Percentiles rank a stretch among this genome's conserved stretches.
Conservation (phyloP, 2,797 vertebrate species). For the Argya squamiceps region DNA sequence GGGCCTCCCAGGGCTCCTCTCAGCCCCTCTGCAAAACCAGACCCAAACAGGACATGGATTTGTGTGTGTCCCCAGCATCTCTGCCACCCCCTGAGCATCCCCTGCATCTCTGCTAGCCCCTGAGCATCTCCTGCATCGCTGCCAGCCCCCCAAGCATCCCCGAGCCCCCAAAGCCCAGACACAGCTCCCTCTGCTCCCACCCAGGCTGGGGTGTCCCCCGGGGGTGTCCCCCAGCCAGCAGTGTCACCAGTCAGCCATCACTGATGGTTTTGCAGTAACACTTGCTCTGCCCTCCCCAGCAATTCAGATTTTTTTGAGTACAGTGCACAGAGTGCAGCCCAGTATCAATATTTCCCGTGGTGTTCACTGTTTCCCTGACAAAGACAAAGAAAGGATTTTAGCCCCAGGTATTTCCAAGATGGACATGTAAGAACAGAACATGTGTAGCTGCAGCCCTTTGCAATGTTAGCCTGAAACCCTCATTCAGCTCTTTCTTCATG, state of each 20-base stretch:
- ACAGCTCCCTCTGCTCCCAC: neutral
- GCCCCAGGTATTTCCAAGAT: neutral
- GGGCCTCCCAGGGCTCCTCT: neutral
- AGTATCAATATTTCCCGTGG: neutral
- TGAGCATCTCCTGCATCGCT: neutral
- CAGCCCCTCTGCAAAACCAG: neutral
- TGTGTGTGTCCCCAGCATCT: neutral
- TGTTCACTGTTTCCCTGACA: neutral
- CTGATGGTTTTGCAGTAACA: neutral
- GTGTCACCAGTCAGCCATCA: neutral
- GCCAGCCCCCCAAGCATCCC: neutral
- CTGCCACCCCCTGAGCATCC: neutral
- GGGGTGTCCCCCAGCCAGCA: neutral
- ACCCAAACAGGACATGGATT: neutral
- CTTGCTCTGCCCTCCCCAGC: neutral
- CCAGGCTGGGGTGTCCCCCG: rapidly evolving
- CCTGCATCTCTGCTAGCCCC: no score
- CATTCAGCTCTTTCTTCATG: neutral
- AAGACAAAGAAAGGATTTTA: neutral
- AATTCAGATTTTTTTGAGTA: neutral
- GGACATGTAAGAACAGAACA: neutral
- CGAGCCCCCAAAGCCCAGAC: rapidly evolving
- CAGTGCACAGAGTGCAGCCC: neutral
- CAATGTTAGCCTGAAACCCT: neutral
- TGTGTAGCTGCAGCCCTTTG: neutral